Conservation (phyloP, 2,113 vertebrate genomes). For the Heteronetta atricapilla region DNA sequence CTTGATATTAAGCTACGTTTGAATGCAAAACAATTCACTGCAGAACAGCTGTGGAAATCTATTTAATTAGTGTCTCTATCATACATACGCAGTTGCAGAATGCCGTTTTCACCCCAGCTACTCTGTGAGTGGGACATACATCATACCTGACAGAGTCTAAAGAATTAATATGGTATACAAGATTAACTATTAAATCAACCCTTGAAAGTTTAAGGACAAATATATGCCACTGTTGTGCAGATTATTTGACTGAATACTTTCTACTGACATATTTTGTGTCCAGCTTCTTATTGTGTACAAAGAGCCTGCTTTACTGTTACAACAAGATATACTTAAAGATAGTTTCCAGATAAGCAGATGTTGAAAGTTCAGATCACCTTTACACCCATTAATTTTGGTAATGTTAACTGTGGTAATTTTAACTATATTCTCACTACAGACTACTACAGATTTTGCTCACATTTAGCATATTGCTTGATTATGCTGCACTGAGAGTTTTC, state of each 20-base stretch:
- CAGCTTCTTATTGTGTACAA: not conserved
- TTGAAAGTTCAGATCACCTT: not conserved
- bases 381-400: not conserved
- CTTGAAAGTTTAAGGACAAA: not conserved
- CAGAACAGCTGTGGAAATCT: not conserved
- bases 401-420: not conserved
- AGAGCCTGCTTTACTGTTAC: not conserved
- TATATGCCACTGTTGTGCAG: not conserved
- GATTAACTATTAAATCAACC: not conserved
- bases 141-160: not conserved
- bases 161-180: not conserved
- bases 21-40: not conserved
- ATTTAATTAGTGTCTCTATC: not conserved
- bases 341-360: not conserved
- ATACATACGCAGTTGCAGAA: not conserved
- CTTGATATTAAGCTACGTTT: not conserved
- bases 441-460: not conserved
- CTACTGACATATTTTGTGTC: not conserved
- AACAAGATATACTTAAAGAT: not conserved
- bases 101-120: not conserved
- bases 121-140: not conserved
- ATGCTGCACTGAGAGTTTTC: not conserved
- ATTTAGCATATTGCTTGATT: not conserved
- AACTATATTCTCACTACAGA: not conserved
- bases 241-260: not conserved